A percentile compares a stretch with the other conserved stretches of the same genome.
phyloP scores from a whole-genome alignment of 1,140 invertebrate genomes.

The Physella acuta region DNA sequence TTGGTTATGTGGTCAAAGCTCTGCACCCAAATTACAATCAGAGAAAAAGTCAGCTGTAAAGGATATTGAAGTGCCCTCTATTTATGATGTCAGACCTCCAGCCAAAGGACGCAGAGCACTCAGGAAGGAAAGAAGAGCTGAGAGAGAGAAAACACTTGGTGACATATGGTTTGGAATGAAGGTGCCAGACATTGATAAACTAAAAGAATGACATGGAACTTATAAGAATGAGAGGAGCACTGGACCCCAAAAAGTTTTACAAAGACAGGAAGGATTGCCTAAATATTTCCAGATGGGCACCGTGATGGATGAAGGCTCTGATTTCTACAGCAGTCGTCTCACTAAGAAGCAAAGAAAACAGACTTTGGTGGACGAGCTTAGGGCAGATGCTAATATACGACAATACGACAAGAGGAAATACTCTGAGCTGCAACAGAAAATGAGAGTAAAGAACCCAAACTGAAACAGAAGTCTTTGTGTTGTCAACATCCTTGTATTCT shows the following conservation, averaged over 20 bases:
- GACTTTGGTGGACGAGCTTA: slow-evolving; percentile 87
- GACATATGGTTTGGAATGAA: slow-evolving; percentile 84
- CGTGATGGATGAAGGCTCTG: slow-evolving; percentile 63
- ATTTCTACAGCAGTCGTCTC: slow-evolving; percentile 70
- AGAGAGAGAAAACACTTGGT: slow-evolving; percentile 77
- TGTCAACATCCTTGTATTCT: too few species aligned
- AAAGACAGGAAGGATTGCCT: slow-evolving; percentile 82
- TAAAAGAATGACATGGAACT: slow-evolving; percentile 81
- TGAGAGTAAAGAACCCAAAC: slow-evolving; percentile 58
- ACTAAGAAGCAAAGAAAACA: slow-evolving; percentile 84
- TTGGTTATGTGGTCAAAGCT: slow-evolving; percentile 15
- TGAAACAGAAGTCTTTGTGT: too few species aligned
- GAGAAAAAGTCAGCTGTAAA: too few species aligned
- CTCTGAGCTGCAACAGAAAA: slow-evolving; percentile 75
- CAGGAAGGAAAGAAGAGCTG: slow-evolving; percentile 32
- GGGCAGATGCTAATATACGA: slow-evolving; percentile 84
- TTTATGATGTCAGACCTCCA: slow-evolving; percentile 1
- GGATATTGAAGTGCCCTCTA: slow-evolving; percentile 21
- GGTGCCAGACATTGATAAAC: slow-evolving; percentile 85
- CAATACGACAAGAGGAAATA: slow-evolving; percentile 85
- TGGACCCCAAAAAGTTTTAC: slow-evolving; percentile 91
- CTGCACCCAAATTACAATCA: too few species aligned
- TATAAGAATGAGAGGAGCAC: slow-evolving; percentile 85
- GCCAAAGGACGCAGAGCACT: slow-evolving; percentile 19
- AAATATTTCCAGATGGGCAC: slow-evolving; percentile 73